Evolutionary conservation across 2,888 invertebrate species (phyloP), one percentile per base, ranked within the genome.

Genomic region (Eupelmus urozonus): DNA sequence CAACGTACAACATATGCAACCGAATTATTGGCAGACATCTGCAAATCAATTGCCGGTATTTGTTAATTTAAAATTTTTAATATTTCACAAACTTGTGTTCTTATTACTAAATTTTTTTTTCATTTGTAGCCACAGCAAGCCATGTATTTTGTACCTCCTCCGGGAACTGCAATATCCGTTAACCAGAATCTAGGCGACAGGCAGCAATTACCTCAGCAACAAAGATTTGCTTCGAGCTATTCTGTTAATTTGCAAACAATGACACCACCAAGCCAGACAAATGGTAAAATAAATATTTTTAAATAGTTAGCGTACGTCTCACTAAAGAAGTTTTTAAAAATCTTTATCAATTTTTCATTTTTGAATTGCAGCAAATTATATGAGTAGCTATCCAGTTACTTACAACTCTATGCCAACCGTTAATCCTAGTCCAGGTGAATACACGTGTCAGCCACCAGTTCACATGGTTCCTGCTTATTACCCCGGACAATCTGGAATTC

Each of bases 61-160:
- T 13, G 16, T 45, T 9, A 7, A 45, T 45, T 16, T 45, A n/a
- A n/a, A n/a, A 34, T 34, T 34, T 5, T 34, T 5, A 34, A 34
- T 34, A 34, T 5, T 45, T 45, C 45, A 13, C 2, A 34, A 34
- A 34, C 34, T 16, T 7, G 45, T 13, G 13, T 45, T 45, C 13
- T 45, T 45, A 45, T 45, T 45, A 27, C 40, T 59, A 25, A 13
- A 51, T 49, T n/a, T 60, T 3, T 27, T 55, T 16, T 49, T 59
- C 40, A n/a, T 29, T 81, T 78, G 20, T 75, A 89, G 88, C 84
- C 87, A 0, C 89, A 88, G 69, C 89, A 89, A 78, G 82, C 88
- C 23, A 88, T 89, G 89, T 89, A 89, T 78, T 88, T 89, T 49
- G 86, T 89, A 71, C 88, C 88, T 71, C 88, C 89, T 27, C 83